A percentile compares a stretch with the other conserved stretches of the same genome.
These are phyloP conservation scores for Tolypeutes matacus DNA, from an alignment of 2,797 vertebrate genomes.

Conservation along the genomic window DNA sequence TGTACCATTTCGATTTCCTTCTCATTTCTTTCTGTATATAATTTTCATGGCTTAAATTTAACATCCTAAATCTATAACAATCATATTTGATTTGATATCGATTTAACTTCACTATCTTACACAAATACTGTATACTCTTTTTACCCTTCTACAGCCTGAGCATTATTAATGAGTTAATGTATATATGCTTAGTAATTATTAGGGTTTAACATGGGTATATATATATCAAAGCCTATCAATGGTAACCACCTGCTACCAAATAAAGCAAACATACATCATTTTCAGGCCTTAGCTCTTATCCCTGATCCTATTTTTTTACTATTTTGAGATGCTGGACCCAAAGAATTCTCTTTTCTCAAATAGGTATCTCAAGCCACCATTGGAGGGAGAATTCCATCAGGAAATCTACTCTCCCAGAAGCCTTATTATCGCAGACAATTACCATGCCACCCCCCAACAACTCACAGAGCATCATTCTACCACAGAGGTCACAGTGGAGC, in stretches of 20 bases:
- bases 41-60: too few relatives aligned
- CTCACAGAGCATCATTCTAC: neutral
- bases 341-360: neutral
- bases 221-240: neutral
- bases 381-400: neutral
- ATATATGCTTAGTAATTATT: neutral
- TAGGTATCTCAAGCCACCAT: neutral
- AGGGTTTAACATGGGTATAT: neutral
- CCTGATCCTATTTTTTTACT: neutral
- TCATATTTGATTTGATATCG: too few relatives aligned
- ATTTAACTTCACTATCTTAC: too few relatives aligned
- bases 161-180: neutral
- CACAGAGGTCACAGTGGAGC: rapidly evolving
- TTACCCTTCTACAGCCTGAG: neutral
- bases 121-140: too few relatives aligned
- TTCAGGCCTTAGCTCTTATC: neutral
- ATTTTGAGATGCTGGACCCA: neutral
- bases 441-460: too few relatives aligned
- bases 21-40: too few relatives aligned
- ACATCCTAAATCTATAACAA: too few relatives aligned
- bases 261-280: neutral
- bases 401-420: neutral
- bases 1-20: too few relatives aligned
- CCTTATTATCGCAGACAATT: neutral
- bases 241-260: neutral